Percentiles rank a stretch among this genome's conserved stretches.
phyloP scores from a whole-genome alignment of 2,888 invertebrate genomes.

The Ophonus ardosiacus region DNA sequence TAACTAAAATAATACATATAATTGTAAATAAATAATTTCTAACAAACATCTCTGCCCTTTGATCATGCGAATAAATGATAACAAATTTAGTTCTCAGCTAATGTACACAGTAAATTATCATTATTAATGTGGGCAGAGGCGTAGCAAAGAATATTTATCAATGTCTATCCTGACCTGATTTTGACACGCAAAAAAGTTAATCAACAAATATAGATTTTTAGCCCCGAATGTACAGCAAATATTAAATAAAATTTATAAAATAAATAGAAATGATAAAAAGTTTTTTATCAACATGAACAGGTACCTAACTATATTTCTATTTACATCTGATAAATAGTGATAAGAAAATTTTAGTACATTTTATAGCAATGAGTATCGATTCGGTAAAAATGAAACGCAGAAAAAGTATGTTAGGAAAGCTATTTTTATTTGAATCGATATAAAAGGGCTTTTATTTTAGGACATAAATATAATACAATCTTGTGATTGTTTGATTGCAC shows the following conservation, averaged over 20 bases:
- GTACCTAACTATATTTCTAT: not conserved
- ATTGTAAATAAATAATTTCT: conserved; percentile 1
- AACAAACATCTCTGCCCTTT: conserved; percentile 1
- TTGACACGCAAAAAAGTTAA: conserved; percentile 9
- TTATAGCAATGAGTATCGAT: conserved; percentile 12
- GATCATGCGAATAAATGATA: conserved; percentile 21
- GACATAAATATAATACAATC: conserved; percentile 51
- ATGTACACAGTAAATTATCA: conserved; percentile 2
- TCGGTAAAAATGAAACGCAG: conserved; percentile 20
- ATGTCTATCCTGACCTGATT: not conserved
- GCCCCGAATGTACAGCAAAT: not conserved
- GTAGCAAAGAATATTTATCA: conserved; percentile 18
- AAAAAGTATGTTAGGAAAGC: conserved; percentile 50
- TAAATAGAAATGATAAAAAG: not conserved
- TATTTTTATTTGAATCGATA: conserved; percentile 56
- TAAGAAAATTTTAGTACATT: not conserved
- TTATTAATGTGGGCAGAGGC: conserved; percentile 21
- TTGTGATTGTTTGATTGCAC: conserved; percentile 32
- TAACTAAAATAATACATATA: not conserved
- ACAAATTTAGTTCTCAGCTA: conserved; percentile 21
- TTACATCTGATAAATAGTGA: not conserved
- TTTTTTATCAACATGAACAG: not conserved
- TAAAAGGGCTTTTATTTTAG: conserved; percentile 39
- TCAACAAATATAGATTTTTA: not conserved
- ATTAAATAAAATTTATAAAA: not conserved